Evolutionary conservation across 2,113 vertebrate species (phyloP).

Genomic region (Lamprotornis superbus): DNA sequence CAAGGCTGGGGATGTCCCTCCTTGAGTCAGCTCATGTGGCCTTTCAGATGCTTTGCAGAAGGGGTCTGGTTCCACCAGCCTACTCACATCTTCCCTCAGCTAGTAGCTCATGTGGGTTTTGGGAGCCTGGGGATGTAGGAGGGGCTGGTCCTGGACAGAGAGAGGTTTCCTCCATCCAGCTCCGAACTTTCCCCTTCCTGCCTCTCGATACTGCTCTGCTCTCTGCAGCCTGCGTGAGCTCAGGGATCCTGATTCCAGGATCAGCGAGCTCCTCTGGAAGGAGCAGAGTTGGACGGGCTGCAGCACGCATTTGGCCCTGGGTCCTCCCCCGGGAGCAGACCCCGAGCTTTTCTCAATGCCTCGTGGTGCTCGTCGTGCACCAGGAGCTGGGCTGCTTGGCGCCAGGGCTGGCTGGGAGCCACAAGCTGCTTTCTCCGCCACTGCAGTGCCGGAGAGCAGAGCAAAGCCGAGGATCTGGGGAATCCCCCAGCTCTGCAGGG

Average conservation of each 20-base stretch:
- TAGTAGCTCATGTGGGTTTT: background rate
- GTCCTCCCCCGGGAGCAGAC: background rate
- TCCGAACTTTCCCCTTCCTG: background rate
- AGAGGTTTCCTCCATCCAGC: background rate
- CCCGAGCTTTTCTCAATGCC: background rate
- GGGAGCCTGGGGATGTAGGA: background rate
- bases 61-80: background rate
- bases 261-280: background rate
- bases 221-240: rapidly evolving
- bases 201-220: rapidly evolving
- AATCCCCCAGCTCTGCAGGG: background rate
- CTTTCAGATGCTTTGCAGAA: background rate
- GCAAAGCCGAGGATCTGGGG: background rate
- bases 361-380: background rate
- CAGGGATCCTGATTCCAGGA: background rate
- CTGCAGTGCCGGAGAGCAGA: background rate
- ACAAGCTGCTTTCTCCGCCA: rapidly evolving
- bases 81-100: background rate
- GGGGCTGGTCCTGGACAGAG: background rate
- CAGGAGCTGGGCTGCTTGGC: conserved; percentile 30
- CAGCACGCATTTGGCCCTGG: background rate
- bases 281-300: background rate
- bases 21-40: rapidly evolving
- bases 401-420: background rate
- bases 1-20: background rate